phyloP scores from a whole-genome alignment of 2,113 vertebrate species.

The Todiramphus saurophagus region DNA sequence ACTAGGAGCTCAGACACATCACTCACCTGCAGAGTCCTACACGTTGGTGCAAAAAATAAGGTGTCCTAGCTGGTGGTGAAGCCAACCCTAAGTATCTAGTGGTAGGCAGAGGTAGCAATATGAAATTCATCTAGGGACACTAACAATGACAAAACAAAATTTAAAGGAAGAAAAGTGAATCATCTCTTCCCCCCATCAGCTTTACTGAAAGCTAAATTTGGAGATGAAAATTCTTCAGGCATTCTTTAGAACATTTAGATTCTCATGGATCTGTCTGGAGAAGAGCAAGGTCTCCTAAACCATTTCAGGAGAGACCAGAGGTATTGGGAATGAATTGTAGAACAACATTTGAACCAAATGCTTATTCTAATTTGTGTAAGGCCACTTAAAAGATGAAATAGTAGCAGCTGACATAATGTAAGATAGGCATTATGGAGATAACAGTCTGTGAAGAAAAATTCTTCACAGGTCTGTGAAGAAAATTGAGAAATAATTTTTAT shows the following conservation, averaged over 20 bases:
- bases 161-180: neutral
- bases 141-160: neutral
- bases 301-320: neutral
- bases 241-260: neutral
- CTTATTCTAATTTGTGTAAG: neutral
- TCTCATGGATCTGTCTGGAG: neutral
- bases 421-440: neutral
- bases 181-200: neutral
- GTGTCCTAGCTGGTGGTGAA: neutral
- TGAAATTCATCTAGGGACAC: neutral
- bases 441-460: neutral
- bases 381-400: neutral
- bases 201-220: neutral
- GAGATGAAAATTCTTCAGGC: neutral
- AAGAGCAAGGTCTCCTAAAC: neutral
- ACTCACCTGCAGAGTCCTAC: neutral
- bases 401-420: neutral
- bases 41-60: neutral
- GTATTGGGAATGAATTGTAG: neutral
- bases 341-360: neutral
- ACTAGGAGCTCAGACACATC: neutral
- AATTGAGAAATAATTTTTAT: constrained; percentile 5
- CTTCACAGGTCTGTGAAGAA: neutral
- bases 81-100: neutral
- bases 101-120: neutral